Conservation (phyloP, 92 coral and sea anemone genomes). For the Bergia sp. region DNA sequence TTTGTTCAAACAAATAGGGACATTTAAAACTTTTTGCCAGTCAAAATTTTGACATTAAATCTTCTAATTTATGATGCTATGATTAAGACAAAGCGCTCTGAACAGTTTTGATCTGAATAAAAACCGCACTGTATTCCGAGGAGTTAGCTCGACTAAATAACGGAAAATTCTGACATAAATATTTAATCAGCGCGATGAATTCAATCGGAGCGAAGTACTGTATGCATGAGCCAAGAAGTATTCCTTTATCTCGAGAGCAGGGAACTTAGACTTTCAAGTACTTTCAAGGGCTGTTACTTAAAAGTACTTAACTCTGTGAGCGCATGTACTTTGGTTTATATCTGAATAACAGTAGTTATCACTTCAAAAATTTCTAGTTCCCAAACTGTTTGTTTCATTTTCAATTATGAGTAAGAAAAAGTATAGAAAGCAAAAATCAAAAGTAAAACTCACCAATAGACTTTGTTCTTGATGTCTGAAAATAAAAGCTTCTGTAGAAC, state of each 20-base stretch:
- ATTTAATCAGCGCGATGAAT: neutral
- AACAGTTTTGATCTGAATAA: constrained; percentile 6
- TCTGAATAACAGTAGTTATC: neutral
- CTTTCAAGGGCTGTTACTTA: constrained; percentile 11
- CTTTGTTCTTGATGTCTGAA: neutral
- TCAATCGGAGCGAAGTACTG: neutral
- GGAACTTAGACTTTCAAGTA: constrained; percentile 14
- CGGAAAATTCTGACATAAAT: neutral
- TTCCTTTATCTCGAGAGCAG: neutral
- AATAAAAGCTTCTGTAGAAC: neutral
- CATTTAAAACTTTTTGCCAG: neutral
- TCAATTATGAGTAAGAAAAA: neutral
- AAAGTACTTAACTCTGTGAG: neutral
- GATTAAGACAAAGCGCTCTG: constrained; percentile 8
- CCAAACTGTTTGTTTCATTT: neutral
- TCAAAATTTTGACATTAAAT: constrained; percentile 2
- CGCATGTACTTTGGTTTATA: constrained; percentile 4
- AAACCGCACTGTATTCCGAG: neutral
- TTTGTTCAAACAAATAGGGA: neutral
- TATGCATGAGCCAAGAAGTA: neutral
- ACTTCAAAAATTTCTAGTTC: neutral
- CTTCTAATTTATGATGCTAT: constrained; percentile 13
- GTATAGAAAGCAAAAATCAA: neutral
- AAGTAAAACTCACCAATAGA: neutral
- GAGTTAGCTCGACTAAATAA: neutral